Conservation (phyloP, 2,797 vertebrate genomes). For the Arnoldichthys spilopterus region DNA sequence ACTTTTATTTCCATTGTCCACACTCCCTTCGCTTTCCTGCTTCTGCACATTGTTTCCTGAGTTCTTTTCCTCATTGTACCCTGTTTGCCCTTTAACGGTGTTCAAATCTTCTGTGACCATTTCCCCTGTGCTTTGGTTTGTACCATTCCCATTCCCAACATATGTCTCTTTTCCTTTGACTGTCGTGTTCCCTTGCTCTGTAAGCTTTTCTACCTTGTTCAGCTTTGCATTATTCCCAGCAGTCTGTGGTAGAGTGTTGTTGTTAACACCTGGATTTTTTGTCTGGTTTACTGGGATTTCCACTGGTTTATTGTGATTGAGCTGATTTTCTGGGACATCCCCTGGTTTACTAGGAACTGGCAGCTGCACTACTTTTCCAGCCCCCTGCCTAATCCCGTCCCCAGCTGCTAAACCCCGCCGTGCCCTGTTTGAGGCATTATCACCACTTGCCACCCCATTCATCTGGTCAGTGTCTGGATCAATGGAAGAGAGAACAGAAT, state of each 20-base stretch:
- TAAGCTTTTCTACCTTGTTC: background rate
- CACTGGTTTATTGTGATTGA: background rate
- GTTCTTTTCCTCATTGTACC: too few relatives aligned
- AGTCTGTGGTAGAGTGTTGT: background rate
- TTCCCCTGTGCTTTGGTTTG: background rate
- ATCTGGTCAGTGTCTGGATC: background rate
- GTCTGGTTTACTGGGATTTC: background rate
- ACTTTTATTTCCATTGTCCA: slow-evolving; percentile 4
- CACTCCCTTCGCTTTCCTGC: background rate
- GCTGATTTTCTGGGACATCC: background rate
- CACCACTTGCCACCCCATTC: too few relatives aligned
- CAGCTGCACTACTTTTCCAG: background rate
- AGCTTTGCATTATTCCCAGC: background rate
- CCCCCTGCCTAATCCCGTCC: background rate
- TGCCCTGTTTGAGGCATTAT: background rate
- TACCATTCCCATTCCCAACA: background rate
- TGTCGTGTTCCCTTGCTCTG: background rate
- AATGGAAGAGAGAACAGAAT: background rate
- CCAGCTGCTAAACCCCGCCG: background rate
- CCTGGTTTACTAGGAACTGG: background rate
- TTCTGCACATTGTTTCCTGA: background rate
- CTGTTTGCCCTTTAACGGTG: background rate
- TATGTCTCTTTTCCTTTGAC: background rate
- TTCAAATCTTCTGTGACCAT: background rate
- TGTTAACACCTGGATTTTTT: background rate